Evolutionary conservation across 1,140 invertebrate species (phyloP).

Genomic region (Bombus haemorrhoidalis): DNA sequence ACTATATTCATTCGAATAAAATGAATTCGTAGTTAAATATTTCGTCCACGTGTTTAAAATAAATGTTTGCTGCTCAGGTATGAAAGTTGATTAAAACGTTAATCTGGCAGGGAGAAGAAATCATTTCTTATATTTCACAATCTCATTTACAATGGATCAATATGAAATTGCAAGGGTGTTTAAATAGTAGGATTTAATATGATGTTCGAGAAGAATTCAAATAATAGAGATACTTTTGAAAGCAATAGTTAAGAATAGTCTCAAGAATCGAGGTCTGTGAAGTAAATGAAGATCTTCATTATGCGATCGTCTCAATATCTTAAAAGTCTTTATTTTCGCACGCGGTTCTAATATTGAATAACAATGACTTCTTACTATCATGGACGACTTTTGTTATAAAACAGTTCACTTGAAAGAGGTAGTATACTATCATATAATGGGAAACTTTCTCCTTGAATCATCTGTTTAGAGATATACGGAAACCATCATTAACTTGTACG

Average conservation of each 20-base stretch:
- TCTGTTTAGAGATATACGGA: background rate
- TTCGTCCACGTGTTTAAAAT: no score
- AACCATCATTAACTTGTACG: background rate
- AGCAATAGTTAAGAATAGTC: background rate
- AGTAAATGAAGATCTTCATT: background rate
- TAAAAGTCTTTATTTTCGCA: background rate
- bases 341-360: background rate
- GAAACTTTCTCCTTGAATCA: background rate
- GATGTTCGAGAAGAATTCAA: background rate
- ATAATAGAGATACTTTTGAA: background rate
- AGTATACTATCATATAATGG: background rate
- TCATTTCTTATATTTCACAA: background rate
- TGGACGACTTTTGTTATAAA: background rate
- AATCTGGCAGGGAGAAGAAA: no score
- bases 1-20: no score
- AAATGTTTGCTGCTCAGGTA: no score
- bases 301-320: background rate
- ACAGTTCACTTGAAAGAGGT: background rate
- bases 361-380: background rate
- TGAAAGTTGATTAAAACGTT: no score
- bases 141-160: background rate
- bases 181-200: background rate
- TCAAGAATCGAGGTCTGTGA: background rate
- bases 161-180: background rate
- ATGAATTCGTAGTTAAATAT: no score